phyloP scores from a whole-genome alignment of 2,797 vertebrate genomes.

The Sarcophilus harrisii region DNA sequence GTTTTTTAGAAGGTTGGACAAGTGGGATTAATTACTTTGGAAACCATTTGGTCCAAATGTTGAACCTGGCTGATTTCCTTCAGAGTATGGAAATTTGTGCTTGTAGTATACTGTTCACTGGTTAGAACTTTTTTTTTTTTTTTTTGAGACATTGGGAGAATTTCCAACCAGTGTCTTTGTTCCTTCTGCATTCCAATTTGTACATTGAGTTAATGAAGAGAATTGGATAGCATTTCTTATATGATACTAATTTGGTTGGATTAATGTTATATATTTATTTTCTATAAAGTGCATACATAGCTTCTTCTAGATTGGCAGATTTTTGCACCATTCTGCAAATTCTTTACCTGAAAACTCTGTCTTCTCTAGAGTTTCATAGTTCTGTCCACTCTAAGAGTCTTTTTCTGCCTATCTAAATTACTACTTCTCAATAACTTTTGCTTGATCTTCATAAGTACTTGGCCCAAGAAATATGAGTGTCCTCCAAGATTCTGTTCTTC shows the following conservation, averaged over 20 bases:
- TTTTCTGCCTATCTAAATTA: not conserved
- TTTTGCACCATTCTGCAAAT: not conserved
- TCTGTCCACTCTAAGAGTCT: not conserved
- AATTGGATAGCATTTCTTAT: not conserved
- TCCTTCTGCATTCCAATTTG: not conserved
- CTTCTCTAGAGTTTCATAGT: not conserved
- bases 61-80: constrained; percentile 6
- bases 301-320: not conserved
- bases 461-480: not conserved
- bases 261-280: not conserved
- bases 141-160: not conserved
- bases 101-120: not conserved
- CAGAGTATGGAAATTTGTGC: not conserved
- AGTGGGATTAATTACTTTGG: constrained; percentile 2
- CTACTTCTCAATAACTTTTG: not conserved
- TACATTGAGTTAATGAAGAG: not conserved
- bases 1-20: constrained; percentile 2
- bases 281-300: not conserved
- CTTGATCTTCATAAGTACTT: not conserved
- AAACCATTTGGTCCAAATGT: constrained; percentile 8
- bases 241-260: not conserved
- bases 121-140: not conserved
- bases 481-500: not conserved
- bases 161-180: not conserved
- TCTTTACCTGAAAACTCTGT: not conserved